A percentile compares a stretch with the other conserved stretches of the same genome.
Conservation (phyloP, 1,140 invertebrate genomes). For the Neoseiulus cucumeris region DNA sequence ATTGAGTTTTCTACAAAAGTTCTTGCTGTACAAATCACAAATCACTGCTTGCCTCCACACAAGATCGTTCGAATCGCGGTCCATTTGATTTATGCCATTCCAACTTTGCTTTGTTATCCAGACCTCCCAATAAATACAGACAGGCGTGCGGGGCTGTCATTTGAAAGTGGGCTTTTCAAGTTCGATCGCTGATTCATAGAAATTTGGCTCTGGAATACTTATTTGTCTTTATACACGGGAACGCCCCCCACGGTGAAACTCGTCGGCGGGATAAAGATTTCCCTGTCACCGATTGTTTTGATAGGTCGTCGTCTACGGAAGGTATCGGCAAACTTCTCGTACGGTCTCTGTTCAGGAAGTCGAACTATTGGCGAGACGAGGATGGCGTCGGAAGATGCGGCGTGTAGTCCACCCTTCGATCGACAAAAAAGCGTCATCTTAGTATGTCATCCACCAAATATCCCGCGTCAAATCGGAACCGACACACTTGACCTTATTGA, state of each 20-base stretch:
- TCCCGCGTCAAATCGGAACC: background rate
- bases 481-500: background rate
- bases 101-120: too few species aligned
- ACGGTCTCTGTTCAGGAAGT: background rate
- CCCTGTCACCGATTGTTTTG: slow-evolving; percentile 5
- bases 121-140: too few species aligned
- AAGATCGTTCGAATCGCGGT: too few species aligned
- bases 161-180: too few species aligned
- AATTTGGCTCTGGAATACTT: background rate
- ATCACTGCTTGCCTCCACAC: too few species aligned
- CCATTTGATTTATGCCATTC: too few species aligned
- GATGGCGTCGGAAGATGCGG: background rate
- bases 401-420: background rate
- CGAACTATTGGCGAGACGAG: background rate
- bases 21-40: too few species aligned
- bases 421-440: background rate
- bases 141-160: too few species aligned
- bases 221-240: slow-evolving; percentile 4
- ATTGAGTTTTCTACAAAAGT: too few species aligned
- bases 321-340: background rate
- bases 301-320: background rate
- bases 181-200: too few species aligned
- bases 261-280: background rate
- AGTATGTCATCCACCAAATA: background rate
- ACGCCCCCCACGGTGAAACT: background rate